Percentiles rank a stretch among this genome's conserved stretches.
Evolutionary conservation across 1,140 invertebrate species (phyloP).

Genomic region (Pollicipes pollicipes): DNA sequence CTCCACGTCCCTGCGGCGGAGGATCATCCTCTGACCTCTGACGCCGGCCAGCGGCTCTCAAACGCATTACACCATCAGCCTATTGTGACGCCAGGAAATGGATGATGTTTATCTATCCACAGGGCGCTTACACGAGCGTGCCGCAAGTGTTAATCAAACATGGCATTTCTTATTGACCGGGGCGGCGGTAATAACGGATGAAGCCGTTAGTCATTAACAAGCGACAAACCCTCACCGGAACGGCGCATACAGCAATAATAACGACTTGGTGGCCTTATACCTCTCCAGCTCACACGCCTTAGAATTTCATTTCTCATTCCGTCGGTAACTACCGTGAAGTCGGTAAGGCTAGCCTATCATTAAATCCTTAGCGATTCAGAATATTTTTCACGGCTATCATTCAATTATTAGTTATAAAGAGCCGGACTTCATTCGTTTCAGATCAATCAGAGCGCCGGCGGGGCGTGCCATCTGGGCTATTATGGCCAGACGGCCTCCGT

Average conservation of each 20-base stretch:
- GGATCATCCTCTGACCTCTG: no score
- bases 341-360: not conserved
- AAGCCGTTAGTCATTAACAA: not conserved
- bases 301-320: not conserved
- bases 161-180: no score
- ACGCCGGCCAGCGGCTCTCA: no score
- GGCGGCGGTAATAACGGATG: not conserved
- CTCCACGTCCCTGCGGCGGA: no score
- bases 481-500: not conserved
- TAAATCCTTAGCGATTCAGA: conserved; percentile 2
- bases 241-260: not conserved
- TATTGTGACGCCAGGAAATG: not conserved
- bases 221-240: not conserved
- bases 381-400: conserved; percentile 2
- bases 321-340: not conserved
- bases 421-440: not conserved
- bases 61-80: not conserved
- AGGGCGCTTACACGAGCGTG: not conserved
- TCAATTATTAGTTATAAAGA: conserved; percentile 2
- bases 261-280: no score
- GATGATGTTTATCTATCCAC: not conserved
- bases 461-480: not conserved
- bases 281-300: no score
- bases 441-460: not conserved
- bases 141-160: not conserved